Percentiles rank a stretch among this genome's conserved stretches.
These are phyloP conservation scores for Epirrita christyi DNA, from an alignment of 2,888 invertebrate species.

Conservation along the genomic window DNA sequence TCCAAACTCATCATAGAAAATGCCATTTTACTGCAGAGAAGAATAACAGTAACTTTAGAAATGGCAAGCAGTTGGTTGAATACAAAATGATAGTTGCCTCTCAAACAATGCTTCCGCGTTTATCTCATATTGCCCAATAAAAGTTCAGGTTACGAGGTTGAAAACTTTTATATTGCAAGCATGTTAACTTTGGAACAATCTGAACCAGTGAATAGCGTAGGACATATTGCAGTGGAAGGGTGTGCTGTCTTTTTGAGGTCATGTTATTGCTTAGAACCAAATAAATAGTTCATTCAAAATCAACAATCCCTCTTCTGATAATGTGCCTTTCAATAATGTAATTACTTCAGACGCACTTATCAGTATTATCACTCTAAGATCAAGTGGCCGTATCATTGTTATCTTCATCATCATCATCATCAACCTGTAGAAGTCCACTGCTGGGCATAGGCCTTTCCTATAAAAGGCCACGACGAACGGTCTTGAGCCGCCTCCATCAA, in stretches of 20 bases:
- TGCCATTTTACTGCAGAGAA: constrained; percentile 8
- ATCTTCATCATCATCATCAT: too few species aligned
- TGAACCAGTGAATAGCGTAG: constrained; percentile 15
- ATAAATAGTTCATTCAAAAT: too few species aligned
- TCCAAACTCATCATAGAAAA: constrained; percentile 6
- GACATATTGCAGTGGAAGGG: constrained; percentile 21
- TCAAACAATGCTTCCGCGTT: constrained; percentile 20
- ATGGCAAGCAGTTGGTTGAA: constrained; percentile 16
- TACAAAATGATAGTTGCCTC: constrained; percentile 16
- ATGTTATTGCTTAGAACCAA: too few species aligned
- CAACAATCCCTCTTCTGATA: too few species aligned
- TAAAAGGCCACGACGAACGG: too few species aligned
- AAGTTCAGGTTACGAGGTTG: constrained; percentile 37
- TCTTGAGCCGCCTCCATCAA: too few species aligned
- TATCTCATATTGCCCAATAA: constrained; percentile 42
- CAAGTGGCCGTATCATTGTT: too few species aligned
- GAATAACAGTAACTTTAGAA: constrained; percentile 7
- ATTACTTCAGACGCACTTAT: too few species aligned
- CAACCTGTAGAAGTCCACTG: too few species aligned
- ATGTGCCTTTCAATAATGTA: too few species aligned
- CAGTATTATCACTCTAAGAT: too few species aligned
- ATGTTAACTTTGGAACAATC: constrained; percentile 34
- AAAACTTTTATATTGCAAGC: constrained; percentile 43
- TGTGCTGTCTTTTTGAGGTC: background rate
- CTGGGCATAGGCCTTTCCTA: too few species aligned